These are phyloP conservation scores for Tokudaia muenninki DNA, from an alignment of 2,797 vertebrate genomes.

Conservation along the genomic window DNA sequence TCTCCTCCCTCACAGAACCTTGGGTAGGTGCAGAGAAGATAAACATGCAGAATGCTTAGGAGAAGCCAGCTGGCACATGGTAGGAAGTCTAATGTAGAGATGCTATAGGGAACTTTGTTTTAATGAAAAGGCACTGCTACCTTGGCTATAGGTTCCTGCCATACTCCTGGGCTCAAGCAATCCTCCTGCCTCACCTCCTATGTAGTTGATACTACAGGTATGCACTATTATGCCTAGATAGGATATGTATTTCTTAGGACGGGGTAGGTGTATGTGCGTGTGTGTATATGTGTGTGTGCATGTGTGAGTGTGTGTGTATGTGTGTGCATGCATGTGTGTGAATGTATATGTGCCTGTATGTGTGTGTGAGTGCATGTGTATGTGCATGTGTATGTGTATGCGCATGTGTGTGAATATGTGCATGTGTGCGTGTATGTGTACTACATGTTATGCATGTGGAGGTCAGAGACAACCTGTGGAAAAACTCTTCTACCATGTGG, in stretches of 20 bases:
- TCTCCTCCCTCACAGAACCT: neutral
- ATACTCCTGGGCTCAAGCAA: neutral
- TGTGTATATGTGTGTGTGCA: no score
- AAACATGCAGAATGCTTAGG: neutral
- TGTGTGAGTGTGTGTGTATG: neutral
- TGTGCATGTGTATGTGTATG: no score
- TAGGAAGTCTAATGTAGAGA: neutral
- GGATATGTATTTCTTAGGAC: neutral
- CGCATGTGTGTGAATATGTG: no score
- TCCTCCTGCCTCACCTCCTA: neutral
- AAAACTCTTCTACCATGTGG: neutral
- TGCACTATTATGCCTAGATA: neutral
- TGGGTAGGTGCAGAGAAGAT: neutral
- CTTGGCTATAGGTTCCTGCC: neutral
- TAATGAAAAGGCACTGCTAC: neutral
- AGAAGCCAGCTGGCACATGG: neutral
- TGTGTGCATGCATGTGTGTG: no score
- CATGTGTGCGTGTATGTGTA: no score
- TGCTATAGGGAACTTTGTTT: neutral
- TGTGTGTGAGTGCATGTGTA: no score
- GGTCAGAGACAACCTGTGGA: neutral
- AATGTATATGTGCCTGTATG: no score
- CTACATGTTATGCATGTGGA: neutral
- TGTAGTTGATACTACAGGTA: neutral
- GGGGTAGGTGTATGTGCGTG: neutral